Evolutionary conservation across 2,888 invertebrate genomes (phyloP).

Genomic region (Heterodera filipjevi): DNA sequence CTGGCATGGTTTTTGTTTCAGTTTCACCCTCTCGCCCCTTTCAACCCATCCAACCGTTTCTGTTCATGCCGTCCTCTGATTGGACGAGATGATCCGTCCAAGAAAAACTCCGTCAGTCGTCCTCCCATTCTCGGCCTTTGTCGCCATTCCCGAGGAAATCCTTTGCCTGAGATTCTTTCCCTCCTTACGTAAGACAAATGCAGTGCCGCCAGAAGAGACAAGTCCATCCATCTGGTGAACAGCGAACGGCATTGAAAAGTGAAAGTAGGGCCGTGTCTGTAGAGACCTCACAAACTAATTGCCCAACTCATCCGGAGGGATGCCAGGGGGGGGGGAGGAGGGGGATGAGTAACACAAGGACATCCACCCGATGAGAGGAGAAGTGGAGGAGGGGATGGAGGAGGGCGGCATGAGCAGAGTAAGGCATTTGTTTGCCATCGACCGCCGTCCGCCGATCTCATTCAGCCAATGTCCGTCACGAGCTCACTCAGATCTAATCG

Average conservation of each 20-base stretch:
- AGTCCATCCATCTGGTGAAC: conserved; percentile 17
- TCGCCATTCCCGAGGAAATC: neutral
- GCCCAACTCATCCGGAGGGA: conserved; percentile 15
- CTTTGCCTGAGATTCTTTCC: neutral
- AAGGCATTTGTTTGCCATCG: conserved; percentile 2
- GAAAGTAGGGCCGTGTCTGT: neutral
- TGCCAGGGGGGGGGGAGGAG: neutral
- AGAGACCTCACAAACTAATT: neutral
- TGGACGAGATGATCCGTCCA: neutral
- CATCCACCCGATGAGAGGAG: neutral
- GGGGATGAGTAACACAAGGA: conserved; percentile 6
- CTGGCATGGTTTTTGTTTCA: neutral
- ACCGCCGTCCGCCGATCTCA: conserved; percentile 3
- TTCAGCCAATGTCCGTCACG: conserved; percentile 13
- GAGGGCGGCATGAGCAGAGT: neutral
- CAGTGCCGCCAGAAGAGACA: conserved; percentile 1
- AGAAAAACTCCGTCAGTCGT: neutral
- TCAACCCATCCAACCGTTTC: neutral
- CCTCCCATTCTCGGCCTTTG: neutral
- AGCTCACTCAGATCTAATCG: conserved; percentile 19
- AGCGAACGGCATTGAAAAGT: neutral
- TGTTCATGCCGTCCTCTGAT: neutral
- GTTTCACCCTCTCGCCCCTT: neutral
- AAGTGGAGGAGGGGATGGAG: neutral
- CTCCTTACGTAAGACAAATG: neutral